These are phyloP conservation scores for Notoglanidium macrostoma DNA, from an alignment of 2,797 vertebrate species.

Conservation along the genomic window DNA sequence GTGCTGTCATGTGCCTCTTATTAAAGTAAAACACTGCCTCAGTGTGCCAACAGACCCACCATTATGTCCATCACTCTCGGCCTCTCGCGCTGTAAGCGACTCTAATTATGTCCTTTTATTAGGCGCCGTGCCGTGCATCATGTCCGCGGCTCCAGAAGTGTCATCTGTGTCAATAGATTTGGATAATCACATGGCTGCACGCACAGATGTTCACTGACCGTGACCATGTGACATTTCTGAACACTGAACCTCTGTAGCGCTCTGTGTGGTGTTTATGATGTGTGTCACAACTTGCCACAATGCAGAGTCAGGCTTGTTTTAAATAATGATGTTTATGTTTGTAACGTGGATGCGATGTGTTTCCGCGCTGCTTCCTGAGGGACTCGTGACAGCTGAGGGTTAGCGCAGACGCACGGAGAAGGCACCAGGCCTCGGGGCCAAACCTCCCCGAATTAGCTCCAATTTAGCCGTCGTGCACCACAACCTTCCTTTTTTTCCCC, in stretches of 20 bases:
- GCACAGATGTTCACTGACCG: conserved; percentile 21
- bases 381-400: conserved; percentile 46
- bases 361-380: conserved; percentile 17
- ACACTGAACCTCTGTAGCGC: neutral
- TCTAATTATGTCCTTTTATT: conserved; percentile 45
- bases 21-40: conserved; percentile 34
- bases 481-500: neutral
- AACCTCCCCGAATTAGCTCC: conserved; percentile 43
- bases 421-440: conserved; percentile 25
- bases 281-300: neutral
- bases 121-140: neutral
- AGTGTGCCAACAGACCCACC: conserved; percentile 43
- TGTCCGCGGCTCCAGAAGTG: conserved; percentile 12
- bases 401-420: conserved; percentile 31
- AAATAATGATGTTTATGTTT: neutral
- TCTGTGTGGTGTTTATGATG: neutral
- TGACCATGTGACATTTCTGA: conserved; percentile 20
- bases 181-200: conserved; percentile 41
- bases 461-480: conserved; percentile 17
- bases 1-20: conserved; percentile 30
- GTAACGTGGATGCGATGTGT: neutral
- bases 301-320: neutral
- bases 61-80: conserved; percentile 30
- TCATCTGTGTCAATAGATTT: conserved; percentile 13
- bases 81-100: conserved; percentile 35